phyloP scores from a whole-genome alignment of 2,113 vertebrate species.

The Crotalus helleri region DNA sequence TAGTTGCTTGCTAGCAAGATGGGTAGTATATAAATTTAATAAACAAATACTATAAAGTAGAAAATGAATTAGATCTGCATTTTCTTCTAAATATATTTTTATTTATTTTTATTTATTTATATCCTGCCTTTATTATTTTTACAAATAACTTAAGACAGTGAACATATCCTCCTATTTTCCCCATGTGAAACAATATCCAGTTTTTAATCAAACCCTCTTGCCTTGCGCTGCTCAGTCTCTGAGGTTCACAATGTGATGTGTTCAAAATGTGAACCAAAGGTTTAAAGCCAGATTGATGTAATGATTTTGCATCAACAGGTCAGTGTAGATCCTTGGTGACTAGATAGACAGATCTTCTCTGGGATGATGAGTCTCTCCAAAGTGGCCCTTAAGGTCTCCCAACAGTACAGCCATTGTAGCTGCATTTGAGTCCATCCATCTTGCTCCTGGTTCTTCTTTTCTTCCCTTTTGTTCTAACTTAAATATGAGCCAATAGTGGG shows the following conservation, averaged over 20 bases:
- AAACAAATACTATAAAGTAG: background rate
- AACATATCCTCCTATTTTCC: background rate
- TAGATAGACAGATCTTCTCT: background rate
- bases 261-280: background rate
- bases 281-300: background rate
- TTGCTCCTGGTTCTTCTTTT: background rate
- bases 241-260: background rate
- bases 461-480: background rate
- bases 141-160: background rate
- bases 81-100: background rate
- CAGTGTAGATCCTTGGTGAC: background rate
- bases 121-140: background rate
- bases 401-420: background rate
- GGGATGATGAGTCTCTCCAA: background rate
- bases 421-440: background rate
- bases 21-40: background rate
- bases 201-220: background rate
- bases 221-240: background rate
- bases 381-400: background rate
- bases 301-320: background rate
- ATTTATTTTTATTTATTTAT: background rate
- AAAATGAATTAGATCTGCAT: background rate
- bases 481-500: no score
- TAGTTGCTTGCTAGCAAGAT: background rate
- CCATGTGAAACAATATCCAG: background rate